These are phyloP conservation scores for Colletes gigas DNA, from an alignment of 1,140 invertebrate species.

Conservation along the genomic window DNA sequence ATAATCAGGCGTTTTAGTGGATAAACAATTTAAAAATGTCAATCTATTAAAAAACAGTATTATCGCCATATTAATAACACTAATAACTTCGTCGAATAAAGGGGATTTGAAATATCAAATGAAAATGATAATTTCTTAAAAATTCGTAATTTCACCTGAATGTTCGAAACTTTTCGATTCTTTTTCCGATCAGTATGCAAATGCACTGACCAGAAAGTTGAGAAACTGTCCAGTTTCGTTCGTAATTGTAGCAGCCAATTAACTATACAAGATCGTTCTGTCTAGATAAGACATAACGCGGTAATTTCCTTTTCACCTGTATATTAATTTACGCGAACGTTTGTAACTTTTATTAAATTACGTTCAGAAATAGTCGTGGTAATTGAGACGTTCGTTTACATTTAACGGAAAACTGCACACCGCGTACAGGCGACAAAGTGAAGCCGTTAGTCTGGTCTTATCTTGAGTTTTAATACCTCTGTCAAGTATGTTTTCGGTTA, in stretches of 20 bases:
- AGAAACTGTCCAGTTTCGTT: background rate
- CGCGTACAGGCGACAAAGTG: no score
- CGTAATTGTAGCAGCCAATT: slow-evolving; percentile 7
- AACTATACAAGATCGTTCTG: slow-evolving; percentile 4
- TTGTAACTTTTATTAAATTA: background rate
- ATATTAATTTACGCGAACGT: background rate
- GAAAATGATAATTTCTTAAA: background rate
- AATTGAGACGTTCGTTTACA: background rate
- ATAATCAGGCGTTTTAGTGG: no score
- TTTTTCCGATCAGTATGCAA: slow-evolving; percentile 40
- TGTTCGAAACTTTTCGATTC: no score
- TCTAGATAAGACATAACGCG: slow-evolving; percentile 5
- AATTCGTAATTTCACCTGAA: background rate
- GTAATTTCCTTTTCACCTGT: background rate
- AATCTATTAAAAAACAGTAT: no score
- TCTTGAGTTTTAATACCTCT: no score
- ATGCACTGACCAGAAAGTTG: slow-evolving; percentile 5
- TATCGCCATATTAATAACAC: background rate
- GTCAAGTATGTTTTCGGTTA: no score
- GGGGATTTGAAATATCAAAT: no score
- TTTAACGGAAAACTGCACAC: no score
- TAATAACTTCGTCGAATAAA: background rate
- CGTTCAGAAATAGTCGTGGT: background rate
- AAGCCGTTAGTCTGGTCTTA: no score
- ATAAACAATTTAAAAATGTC: no score